A percentile compares a stretch with the other conserved stretches of the same genome.
Conservation (phyloP, 2,797 vertebrate species). For the Alectoris magna region DNA sequence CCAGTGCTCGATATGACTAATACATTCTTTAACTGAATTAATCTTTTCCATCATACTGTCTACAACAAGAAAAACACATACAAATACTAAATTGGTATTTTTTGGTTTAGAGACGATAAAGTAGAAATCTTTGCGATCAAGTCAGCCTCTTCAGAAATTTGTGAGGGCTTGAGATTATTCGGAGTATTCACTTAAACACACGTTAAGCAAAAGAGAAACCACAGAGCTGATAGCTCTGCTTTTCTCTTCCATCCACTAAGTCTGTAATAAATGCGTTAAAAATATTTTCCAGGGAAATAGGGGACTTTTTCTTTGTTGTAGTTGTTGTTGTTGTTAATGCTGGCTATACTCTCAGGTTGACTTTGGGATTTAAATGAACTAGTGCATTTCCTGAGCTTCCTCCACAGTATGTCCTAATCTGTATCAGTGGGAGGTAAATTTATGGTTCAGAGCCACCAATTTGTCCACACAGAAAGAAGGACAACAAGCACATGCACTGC, state of each 20-base stretch:
- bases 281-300: background rate
- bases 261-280: background rate
- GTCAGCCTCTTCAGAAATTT: background rate
- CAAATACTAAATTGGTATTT: conserved; percentile 29
- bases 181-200: background rate
- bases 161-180: background rate
- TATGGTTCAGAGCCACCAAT: background rate
- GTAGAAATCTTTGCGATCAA: background rate
- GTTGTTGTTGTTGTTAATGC: background rate
- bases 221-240: background rate
- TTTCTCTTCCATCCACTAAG: background rate
- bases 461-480: background rate
- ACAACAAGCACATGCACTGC: background rate
- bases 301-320: background rate
- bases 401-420: background rate
- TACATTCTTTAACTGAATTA: background rate
- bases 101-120: conserved; percentile 36
- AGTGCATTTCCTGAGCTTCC: background rate
- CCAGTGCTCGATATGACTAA: background rate
- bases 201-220: background rate
- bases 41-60: background rate
- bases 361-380: conserved; percentile 14
- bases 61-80: background rate
- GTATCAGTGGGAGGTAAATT: background rate
- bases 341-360: background rate